Evolutionary conservation across 1,140 invertebrate species (phyloP).

Genomic region (Diprion similis): DNA sequence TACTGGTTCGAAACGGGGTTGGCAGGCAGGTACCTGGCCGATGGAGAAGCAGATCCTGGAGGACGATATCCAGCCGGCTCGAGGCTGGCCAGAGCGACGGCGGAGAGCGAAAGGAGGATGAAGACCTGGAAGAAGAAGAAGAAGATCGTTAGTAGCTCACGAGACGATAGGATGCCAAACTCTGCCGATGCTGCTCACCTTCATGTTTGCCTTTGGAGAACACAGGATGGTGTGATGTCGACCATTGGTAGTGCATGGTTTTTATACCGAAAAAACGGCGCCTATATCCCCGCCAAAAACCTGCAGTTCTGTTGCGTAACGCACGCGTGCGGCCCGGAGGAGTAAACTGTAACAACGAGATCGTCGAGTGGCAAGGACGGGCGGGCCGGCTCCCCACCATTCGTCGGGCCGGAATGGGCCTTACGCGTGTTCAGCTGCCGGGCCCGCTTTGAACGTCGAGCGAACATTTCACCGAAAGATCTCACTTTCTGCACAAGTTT

Average conservation of each 20-base stretch:
- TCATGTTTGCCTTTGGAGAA: constrained; percentile 13
- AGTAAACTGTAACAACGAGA: constrained; percentile 28
- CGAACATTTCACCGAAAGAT: neutral
- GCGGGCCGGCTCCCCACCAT: constrained; percentile 28
- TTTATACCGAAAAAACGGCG: constrained; percentile 15
- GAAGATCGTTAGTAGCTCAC: neutral
- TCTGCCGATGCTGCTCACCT: neutral
- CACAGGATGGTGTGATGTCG: constrained; percentile 9
- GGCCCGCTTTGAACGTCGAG: neutral
- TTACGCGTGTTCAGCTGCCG: neutral
- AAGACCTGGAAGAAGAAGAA: constrained; percentile 27
- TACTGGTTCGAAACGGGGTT: constrained; percentile 12
- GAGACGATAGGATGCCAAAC: neutral
- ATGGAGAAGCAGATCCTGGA: constrained; percentile 27
- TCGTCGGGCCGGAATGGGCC: constrained; percentile 24
- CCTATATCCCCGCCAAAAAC: neutral
- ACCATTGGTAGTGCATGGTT: constrained; percentile 11
- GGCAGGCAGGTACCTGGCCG: constrained; percentile 26
- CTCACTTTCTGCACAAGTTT: neutral
- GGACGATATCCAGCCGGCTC: constrained; percentile 42
- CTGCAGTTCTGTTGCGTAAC: constrained; percentile 10
- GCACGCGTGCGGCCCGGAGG: constrained; percentile 18
- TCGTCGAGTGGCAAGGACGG: constrained; percentile 30
- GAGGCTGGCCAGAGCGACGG: constrained; percentile 35
- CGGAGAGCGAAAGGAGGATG: constrained; percentile 31